Conservation (phyloP, 2,797 vertebrate genomes). For the Oophaga sylvatica region DNA sequence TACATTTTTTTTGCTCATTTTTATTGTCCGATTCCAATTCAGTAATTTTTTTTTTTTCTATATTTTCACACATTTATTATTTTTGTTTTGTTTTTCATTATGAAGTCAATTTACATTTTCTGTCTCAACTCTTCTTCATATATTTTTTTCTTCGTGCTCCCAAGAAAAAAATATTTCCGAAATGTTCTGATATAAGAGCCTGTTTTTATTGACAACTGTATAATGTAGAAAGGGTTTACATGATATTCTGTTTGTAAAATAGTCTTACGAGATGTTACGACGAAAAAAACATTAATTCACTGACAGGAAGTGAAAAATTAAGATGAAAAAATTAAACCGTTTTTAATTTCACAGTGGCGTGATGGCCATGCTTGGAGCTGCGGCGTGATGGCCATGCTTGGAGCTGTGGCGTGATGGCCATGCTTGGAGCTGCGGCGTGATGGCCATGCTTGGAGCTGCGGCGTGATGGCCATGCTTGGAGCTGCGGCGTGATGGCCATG, state of each 20-base stretch:
- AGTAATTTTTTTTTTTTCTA: background rate
- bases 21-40: background rate
- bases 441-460: too few relatives aligned
- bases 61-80: constrained; percentile 22
- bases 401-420: too few relatives aligned
- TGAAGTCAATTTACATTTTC: constrained; percentile 35
- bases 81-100: constrained; percentile 6
- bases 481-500: too few relatives aligned
- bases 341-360: constrained; percentile 54
- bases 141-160: background rate
- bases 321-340: constrained; percentile 51
- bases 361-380: constrained; percentile 31
- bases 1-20: constrained; percentile 34
- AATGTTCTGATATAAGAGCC: constrained; percentile 39
- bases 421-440: too few relatives aligned
- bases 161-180: constrained; percentile 43
- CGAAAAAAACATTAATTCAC: constrained; percentile 31
- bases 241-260: constrained; percentile 60
- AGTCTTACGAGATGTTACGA: constrained; percentile 55
- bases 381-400: too few relatives aligned
- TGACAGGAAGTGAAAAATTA: constrained; percentile 50
- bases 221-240: constrained; percentile 56
- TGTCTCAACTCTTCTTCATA: constrained; percentile 21
- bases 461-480: too few relatives aligned
- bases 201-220: constrained; percentile 54